Base-by-base conservation (phyloP, 2,888 invertebrate genomes). In the Hartigia nigra region DNA sequence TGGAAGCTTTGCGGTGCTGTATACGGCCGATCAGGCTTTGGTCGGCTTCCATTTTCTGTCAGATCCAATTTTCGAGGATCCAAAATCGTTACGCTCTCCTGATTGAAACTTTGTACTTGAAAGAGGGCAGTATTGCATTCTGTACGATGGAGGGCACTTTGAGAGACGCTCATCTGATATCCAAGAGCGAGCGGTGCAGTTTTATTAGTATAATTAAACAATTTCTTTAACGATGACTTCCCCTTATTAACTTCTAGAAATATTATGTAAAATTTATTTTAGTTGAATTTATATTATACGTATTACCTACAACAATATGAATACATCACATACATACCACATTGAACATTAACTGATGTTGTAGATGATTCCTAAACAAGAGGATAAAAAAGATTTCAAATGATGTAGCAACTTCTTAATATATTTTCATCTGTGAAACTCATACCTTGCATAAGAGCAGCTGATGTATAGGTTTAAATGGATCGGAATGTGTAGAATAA, bases 381-480 rank as follows among this genome's bases (percentile, higher is more conserved):
- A 55, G 55, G 55, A 55, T 0, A 9, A 55, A 55, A 23, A 14
- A 55, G 55, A 23, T 23, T 55, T 23, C 23, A 55, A 55, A 23
- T 2, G 9, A 55, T 9, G 55, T 23, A 23, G 55, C 55, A 55
- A 55, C 55, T 23, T 23, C 55, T 23, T 55, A 23, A 55, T 55
- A 23, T 11, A 31, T 23, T 23, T n/a, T 31, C 23, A 75, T 37
- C 36, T 2, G 32, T 9, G 74, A n/a, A 80, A 81, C 70, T 75
- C 70, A 78, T 80, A 86, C 86, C 78, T 81, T 82, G 76, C 81
- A 82, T 31, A 82, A 84, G 31, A 89, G 34, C 12, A 89, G 77
- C 77, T 89, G 86, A 82, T 84, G 84, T 74, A 88, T 88, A 12
- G 87, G 86, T 80, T 88, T 87, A 80, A 89, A 90, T 1, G 90